These are phyloP conservation scores for Hydrotaea diabolus DNA, from an alignment of 2,888 invertebrate genomes.

Conservation along the genomic window DNA sequence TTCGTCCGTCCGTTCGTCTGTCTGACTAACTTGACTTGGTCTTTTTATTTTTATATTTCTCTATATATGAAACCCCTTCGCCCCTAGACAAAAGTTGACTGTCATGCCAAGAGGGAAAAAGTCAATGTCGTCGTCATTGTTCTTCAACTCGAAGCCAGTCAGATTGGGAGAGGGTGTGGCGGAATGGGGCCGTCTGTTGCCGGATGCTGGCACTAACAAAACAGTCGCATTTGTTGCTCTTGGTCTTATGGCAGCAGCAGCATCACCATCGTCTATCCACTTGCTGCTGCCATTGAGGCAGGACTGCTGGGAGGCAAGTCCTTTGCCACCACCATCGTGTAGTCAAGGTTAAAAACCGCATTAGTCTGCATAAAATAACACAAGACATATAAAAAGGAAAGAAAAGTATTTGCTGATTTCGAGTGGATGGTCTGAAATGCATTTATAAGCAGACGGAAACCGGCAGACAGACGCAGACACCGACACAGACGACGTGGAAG, in stretches of 20 bases:
- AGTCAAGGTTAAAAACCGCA: slow-evolving; percentile 65
- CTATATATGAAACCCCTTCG: slow-evolving; percentile 54
- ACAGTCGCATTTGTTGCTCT: not conserved
- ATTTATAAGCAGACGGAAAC: not conserved
- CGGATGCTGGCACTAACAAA: not conserved
- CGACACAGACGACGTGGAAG: not conserved
- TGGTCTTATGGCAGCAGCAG: not conserved
- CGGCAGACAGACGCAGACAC: not conserved
- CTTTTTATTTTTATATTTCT: slow-evolving; percentile 55
- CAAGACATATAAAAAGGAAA: slow-evolving; percentile 16
- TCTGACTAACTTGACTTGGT: slow-evolving; percentile 29
- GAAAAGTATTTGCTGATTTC: not conserved
- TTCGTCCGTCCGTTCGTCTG: slow-evolving; percentile 1
- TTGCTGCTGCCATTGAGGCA: not conserved
- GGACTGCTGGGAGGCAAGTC: not conserved
- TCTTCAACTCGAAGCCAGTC: slow-evolving; percentile 1
- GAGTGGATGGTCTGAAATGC: not conserved
- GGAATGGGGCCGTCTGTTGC: no score
- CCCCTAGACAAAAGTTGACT: slow-evolving; percentile 56
- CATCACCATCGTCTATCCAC: not conserved
- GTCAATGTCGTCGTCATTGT: not conserved
- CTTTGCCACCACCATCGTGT: not conserved
- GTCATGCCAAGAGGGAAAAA: slow-evolving; percentile 32
- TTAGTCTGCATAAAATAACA: slow-evolving; percentile 66
- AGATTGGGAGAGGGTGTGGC: no score